A percentile compares a stretch with the other conserved stretches of the same genome.
Conservation (phyloP, 2,113 vertebrate species). For the Callithrix jacchus region DNA sequence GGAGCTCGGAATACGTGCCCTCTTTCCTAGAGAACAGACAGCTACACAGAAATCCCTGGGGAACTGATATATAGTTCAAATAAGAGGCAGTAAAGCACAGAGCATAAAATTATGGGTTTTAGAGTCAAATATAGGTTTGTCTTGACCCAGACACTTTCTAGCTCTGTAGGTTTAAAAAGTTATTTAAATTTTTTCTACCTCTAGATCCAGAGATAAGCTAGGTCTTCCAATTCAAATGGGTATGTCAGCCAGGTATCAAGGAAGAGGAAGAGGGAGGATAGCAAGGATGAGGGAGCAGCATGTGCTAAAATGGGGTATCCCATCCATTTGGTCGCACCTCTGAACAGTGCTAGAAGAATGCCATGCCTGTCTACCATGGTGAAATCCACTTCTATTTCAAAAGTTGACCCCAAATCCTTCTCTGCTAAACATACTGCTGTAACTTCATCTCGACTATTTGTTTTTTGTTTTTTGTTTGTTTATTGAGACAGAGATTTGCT, state of each 20-base stretch:
- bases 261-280: neutral
- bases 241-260: neutral
- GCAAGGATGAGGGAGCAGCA: neutral
- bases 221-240: neutral
- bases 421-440: neutral
- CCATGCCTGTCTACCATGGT: neutral
- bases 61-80: neutral
- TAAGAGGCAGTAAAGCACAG: neutral
- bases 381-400: neutral
- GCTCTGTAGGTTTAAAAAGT: neutral
- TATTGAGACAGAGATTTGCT: too few species aligned
- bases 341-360: neutral
- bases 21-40: neutral
- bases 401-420: neutral
- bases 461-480: too few species aligned
- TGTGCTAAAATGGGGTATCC: neutral
- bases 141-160: neutral
- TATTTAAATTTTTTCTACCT: neutral
- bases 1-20: neutral
- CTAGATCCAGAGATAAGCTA: neutral
- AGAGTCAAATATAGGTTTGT: neutral
- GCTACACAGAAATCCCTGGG: neutral
- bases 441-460: slow-evolving; percentile 55
- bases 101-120: neutral
- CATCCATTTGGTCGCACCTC: neutral